Evolutionary conservation across 2,888 invertebrate species (phyloP), one percentile per base, ranked within the genome.

Genomic region (Aproaerema taeniolella): DNA sequence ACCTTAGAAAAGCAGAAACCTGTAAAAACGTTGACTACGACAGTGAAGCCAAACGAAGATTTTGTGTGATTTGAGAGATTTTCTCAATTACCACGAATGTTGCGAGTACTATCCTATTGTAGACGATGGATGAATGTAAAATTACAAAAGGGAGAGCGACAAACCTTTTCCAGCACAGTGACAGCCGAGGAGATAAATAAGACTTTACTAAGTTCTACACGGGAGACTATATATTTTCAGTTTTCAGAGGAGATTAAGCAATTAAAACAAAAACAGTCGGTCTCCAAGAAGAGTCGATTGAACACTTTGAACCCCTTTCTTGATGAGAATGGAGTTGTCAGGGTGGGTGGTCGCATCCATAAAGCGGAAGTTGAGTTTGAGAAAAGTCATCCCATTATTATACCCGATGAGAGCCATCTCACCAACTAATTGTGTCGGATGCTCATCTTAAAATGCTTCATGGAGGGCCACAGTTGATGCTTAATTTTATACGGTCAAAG

Each of bases 71-170:
- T n/a, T n/a, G 14, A 16, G 3, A 38, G 24, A 13, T 45, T 36
- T 30, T 45, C 45, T 1, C 26, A 28, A 7, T 39, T 45, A n/a
- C 10, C 28, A 10, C 39, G 16, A 36, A 9, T 42, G 24, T n/a
- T 42, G 8, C 28, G 34, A 8, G 34, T 45, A 8, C 2, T 45
- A 5, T 13, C 38, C n/a, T 42, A 35, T 13, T 45, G 45, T 20
- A 25, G 37, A 33, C 30, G 42, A 38, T n/a, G 39, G n/a, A 16
- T 45, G 16, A 33, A 38, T 11, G 8, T 30, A n/a, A 39, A 39
- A 26, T 10, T 15, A 14, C 32, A 37, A 13, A 32, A 11, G 35
- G 14, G 14, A 7, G n/a, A 40, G 11, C 2, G 20, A 13, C 2
- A 15, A 9, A 10, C 7, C 24, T 3, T 30, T 10, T 14, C 15